Evolutionary conservation across 2,888 invertebrate genomes (phyloP), one percentile per base, ranked within the genome.

Genomic region (Scaptomyza flava): DNA sequence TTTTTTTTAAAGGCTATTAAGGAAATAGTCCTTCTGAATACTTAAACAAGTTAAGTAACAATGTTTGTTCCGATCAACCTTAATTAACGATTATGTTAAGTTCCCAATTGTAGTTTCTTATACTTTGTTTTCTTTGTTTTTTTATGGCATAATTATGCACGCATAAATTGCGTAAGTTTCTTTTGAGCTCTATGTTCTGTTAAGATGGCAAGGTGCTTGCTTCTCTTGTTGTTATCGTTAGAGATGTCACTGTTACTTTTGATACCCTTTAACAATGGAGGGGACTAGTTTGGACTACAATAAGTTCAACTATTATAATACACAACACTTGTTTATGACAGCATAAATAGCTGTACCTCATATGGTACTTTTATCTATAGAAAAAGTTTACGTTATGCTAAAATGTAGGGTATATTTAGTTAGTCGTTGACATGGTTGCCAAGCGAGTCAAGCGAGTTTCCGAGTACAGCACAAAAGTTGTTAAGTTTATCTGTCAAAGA

Each of bases 101-200:
- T 31, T 48, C 17, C 7, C 33, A 33, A 59, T 56, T 64, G 53
- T 41, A 43, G 51, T 67, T 75, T 6, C 17, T 82, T 81, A 62
- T 27, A 27, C 0, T 5, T 17, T n/a, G n/a, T n/a, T n/a, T n/a
- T n/a, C n/a, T 12, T 23, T 1, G n/a, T 6, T 30, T 17, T 23
- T 34, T 11, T n/a, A 6, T 6, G n/a, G 78, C 76, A 84, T 90
- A 90, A 90, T 89, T 89, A 89, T 79, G 81, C 83, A 17, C 76
- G 80, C 82, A 87, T 85, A 90, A 90, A 89, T 90, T 88, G 87
- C 79, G 71, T 87, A 90, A 89, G 86, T 90, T 90, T 76, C 78
- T 90, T 87, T 68, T 76, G 71, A 72, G 77, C 72, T 79, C 71
- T 62, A 43, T 70, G 66, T 64, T 65, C 71, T 20, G 17, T 9